phyloP scores from a whole-genome alignment of 2,113 vertebrate genomes.

The Rhegmatorhina hoffmannsi region DNA sequence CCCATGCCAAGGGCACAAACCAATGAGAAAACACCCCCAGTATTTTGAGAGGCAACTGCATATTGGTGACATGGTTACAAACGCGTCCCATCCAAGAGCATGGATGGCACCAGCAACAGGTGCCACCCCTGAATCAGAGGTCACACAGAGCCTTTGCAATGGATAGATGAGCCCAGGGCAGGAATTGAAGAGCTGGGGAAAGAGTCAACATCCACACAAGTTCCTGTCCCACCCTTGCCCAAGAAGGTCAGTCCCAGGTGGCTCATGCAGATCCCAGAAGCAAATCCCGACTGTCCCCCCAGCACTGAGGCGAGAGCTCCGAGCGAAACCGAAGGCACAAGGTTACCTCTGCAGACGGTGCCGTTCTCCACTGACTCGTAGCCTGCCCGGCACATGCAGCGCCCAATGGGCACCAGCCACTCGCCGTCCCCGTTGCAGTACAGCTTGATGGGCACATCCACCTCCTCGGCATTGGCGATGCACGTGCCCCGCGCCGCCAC shows the following conservation, averaged over 20 bases:
- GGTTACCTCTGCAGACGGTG: conserved; percentile 89
- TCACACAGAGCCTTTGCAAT: rapidly evolving
- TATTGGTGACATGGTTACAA: rapidly evolving
- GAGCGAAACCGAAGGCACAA: rapidly evolving
- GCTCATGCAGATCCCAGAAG: neutral
- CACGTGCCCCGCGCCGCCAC: conserved; percentile 91
- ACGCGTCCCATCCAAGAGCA: neutral
- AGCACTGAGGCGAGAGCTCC: rapidly evolving
- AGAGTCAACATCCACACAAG: rapidly evolving
- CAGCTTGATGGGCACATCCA: conserved; percentile 95
- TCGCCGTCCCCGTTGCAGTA: conserved; percentile 96
- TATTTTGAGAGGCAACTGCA: neutral
- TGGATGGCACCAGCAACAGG: neutral
- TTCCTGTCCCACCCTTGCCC: neutral
- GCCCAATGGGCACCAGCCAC: conserved; percentile 96
- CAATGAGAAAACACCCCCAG: neutral
- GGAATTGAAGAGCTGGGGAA: neutral
- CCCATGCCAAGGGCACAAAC: neutral
- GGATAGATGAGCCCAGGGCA: too few species aligned
- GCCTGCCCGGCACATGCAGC: conserved; percentile 92
- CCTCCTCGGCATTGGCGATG: conserved; percentile 90
- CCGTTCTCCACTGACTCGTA: conserved; percentile 88
- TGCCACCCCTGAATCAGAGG: neutral
- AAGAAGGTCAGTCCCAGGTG: neutral
- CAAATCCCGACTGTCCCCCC: rapidly evolving